A percentile compares a stretch with the other conserved stretches of the same genome.
These are phyloP conservation scores for Pachyramphus minor DNA, from an alignment of 2,113 vertebrate genomes.

Conservation along the genomic window DNA sequence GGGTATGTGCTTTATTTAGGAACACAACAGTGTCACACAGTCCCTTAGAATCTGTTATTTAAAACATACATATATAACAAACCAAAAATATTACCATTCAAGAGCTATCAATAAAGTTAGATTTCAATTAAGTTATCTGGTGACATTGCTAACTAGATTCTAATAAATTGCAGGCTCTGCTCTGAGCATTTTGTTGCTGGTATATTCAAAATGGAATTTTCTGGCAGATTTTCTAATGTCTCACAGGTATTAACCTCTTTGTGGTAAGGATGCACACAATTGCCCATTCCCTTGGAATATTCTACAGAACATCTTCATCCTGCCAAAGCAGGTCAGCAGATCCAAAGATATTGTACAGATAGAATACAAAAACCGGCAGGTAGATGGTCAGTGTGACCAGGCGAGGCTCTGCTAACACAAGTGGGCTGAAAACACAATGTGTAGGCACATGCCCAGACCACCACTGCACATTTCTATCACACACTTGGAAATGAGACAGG, in stretches of 20 bases:
- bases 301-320: background rate
- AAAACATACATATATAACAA: background rate
- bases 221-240: background rate
- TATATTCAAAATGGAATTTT: background rate
- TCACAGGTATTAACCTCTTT: background rate
- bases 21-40: constrained; percentile 21
- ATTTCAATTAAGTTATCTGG: background rate
- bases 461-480: background rate
- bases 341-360: background rate
- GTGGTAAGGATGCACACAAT: background rate
- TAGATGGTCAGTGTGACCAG: background rate
- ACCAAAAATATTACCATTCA: background rate
- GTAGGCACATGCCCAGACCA: background rate
- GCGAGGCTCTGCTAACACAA: background rate
- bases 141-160: background rate
- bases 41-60: background rate
- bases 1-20: constrained; percentile 45
- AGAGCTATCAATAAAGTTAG: background rate
- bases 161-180: background rate
- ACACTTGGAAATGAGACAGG: fast-evolving
- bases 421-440: background rate
- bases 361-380: background rate
- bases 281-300: background rate
- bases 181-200: background rate
- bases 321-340: background rate